Base-by-base conservation (phyloP, 2,113 vertebrate species). In the Penelope pileata region DNA sequence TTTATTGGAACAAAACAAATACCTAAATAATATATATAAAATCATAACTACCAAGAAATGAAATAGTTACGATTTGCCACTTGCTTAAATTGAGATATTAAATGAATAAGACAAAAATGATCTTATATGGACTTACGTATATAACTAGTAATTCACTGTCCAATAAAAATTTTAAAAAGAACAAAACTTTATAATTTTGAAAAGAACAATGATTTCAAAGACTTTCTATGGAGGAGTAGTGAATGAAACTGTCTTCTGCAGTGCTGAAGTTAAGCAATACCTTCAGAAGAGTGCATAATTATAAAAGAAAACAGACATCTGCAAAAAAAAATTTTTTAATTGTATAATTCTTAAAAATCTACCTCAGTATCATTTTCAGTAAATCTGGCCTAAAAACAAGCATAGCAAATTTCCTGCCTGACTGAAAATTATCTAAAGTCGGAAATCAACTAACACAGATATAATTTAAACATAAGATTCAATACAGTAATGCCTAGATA, bases 331-430 rank as follows among this genome's bases (percentile, higher is more conserved):
- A 4, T 30, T 53, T 54, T 73, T 40, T 76, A 23, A n/a, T n/a
- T n/a, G n/a, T 19, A 26, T 63, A 67, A 15, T 78, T 30, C 30
- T 54, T 69, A 91, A 60, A 88, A 83, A 74, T 53, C 24, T 76
- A 32, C 6, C 30, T 54, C 21, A 30, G 30, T 24, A 27, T 3
- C 2, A 40, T 54, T 72, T 87, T 63, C n/a, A 80, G 48, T 83
- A 56, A 32, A 85, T 14, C n/a, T 88, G 36, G 3, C 8, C 64
- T 26, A 72, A 64, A 60, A 22, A 6, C 40, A 73, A 23, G 4
- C 7, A 27, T 12, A 36, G 17, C 0, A 6, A 70, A 2, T 86
- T 67, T 78, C 63, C 5, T 47, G 4, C 2, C 0, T 0, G 48
- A 32, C 12, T 43, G 23, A 84, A 70, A 51, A 60, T n/a, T 47